phyloP scores from a whole-genome alignment of 2,113 vertebrate genomes.

The Serinus canaria region DNA sequence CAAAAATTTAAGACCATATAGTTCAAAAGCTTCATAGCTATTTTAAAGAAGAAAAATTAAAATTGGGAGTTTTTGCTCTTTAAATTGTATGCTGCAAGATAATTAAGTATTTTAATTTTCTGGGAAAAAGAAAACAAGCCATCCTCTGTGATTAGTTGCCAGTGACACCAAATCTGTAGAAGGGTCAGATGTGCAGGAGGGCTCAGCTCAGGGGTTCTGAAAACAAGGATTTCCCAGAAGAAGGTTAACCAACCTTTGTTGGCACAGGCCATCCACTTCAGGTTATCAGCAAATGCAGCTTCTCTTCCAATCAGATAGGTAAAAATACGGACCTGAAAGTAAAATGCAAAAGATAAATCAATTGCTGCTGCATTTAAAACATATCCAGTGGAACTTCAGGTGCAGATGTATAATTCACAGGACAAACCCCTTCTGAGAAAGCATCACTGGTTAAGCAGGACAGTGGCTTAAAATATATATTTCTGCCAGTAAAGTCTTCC shows the following conservation, averaged over 20 bases:
- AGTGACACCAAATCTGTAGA: not conserved
- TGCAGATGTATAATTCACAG: not conserved
- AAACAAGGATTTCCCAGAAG: not conserved
- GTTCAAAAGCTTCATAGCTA: not conserved
- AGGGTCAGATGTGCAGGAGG: not conserved
- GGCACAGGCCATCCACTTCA: constrained; percentile 99
- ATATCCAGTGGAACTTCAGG: not conserved
- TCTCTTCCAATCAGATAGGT: constrained; percentile 98
- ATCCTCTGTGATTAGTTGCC: not conserved
- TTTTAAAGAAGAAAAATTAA: not conserved
- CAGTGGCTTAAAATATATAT: constrained; percentile 18
- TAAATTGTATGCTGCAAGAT: not conserved
- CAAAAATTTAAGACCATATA: not conserved
- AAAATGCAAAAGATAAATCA: constrained; percentile 32
- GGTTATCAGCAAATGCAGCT: constrained; percentile 95
- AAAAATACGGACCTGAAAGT: constrained; percentile 92
- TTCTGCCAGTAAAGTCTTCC: not conserved
- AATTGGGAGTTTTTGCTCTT: fast-evolving
- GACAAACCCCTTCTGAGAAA: constrained; percentile 9
- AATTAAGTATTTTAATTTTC: not conserved
- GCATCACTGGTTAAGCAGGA: not conserved
- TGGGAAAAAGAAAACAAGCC: not conserved
- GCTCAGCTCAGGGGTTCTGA: not conserved
- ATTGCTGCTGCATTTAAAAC: not conserved
- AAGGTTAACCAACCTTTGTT: constrained; percentile 89